Base-by-base conservation (phyloP, 1,140 invertebrate genomes). In the Drosophila albomicans region DNA sequence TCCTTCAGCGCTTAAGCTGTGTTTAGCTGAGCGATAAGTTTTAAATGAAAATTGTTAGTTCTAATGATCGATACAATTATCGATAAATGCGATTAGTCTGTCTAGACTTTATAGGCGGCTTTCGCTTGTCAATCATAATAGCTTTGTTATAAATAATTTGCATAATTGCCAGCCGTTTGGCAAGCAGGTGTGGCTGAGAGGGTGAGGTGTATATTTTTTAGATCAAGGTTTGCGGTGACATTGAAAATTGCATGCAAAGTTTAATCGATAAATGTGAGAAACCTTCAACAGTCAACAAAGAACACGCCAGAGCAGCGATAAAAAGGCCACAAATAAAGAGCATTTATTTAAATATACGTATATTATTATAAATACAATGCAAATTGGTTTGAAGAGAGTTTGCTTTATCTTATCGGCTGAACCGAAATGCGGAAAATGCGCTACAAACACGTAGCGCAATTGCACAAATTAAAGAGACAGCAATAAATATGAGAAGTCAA, bases 221-320 rank as follows among this genome's bases (percentile, higher is more conserved):
- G 85, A 85, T 88, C 81, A 91, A 89, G 85, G 85, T 57, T 79
- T 49, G 72, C 62, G 56, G 69, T 75, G 86, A 91, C 87, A 88
- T 85, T 86, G 85, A 91, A 91, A 86, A 82, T 65, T 71, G 78
- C 81, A 85, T 79, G 71, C 87, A 89, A 89, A 89, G 85, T 89
- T 88, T 84, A 88, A 89, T 89, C 85, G 87, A 89, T 90, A 86
- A 54, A 38, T 41, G 10, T 54, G 35, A 54, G 71, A 84, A 76
- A 71, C 87, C 87, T 90, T 90, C 75, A 77, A 61, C 52, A 48
- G 63, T 62, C 74, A 78, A 68, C 69, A 77, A 64, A 61, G 54
- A 65, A 65, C 67, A 78, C 61, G 38, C 41, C 43, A 49, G 20
- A 25, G 2, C 49, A 7, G 61, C 43, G 59, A 76, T 67, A 71